Conservation (phyloP, 2,797 vertebrate species). For the Ctenochaetus hawaiiensis region DNA sequence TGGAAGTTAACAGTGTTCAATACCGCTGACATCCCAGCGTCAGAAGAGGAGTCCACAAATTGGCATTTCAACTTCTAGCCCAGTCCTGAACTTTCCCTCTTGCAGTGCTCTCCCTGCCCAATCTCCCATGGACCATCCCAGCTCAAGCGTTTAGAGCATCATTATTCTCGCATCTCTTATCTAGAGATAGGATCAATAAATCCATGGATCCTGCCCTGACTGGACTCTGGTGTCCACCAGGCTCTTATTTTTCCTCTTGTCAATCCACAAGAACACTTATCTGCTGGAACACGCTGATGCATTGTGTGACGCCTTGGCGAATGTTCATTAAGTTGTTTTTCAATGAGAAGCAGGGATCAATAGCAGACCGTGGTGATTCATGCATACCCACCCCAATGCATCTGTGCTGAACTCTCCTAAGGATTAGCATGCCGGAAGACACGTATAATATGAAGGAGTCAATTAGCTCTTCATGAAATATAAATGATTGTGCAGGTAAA, state of each 20-base stretch:
- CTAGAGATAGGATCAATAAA: constrained; percentile 83
- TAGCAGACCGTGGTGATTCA: constrained; percentile 73
- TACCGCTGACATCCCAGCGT: constrained; percentile 62
- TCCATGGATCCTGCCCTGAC: constrained; percentile 75
- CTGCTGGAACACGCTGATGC: constrained; percentile 77
- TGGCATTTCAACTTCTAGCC: constrained; percentile 57
- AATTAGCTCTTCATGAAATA: constrained; percentile 73
- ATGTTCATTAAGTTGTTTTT: constrained; percentile 88
- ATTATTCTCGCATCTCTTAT: constrained; percentile 83
- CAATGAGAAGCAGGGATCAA: constrained; percentile 79
- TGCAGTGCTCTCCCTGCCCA: constrained; percentile 26
- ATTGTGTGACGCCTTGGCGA: constrained; percentile 78
- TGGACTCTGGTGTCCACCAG: constrained; percentile 72
- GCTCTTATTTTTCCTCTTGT: constrained; percentile 75
- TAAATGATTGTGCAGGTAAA: constrained; percentile 65
- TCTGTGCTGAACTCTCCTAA: constrained; percentile 56
- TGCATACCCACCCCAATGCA: constrained; percentile 50
- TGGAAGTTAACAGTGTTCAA: constrained; percentile 50
- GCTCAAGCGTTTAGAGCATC: constrained; percentile 72
- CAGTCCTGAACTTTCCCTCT: constrained; percentile 32
- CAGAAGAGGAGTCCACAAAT: constrained; percentile 61
- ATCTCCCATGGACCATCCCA: constrained; percentile 51
- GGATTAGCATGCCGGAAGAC: constrained; percentile 61
- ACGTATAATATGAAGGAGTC: constrained; percentile 62
- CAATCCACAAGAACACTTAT: constrained; percentile 83